Percentiles rank a stretch among this genome's conserved stretches.
These are phyloP conservation scores for Rhabdomys dilectus DNA, from an alignment of 2,113 vertebrate species.

Conservation along the genomic window DNA sequence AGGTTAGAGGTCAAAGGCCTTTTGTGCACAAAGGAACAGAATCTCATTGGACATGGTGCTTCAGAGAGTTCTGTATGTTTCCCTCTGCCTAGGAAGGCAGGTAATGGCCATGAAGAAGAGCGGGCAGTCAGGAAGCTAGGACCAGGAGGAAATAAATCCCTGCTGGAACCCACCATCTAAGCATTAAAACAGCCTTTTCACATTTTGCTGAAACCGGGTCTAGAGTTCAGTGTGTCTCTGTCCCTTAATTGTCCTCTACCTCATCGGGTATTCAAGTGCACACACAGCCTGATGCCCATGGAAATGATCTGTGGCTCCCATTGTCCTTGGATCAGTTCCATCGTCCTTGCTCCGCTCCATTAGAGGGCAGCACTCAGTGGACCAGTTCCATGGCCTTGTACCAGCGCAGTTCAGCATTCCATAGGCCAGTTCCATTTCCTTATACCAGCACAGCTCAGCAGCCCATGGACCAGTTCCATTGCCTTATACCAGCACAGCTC, in stretches of 20 bases:
- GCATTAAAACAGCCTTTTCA: neutral
- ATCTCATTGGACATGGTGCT: no score
- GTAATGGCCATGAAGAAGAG: no score
- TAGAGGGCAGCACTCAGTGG: neutral
- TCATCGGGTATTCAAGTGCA: no score
- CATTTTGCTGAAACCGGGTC: neutral
- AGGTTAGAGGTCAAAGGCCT: neutral
- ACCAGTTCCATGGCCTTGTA: neutral
- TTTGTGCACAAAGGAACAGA: neutral
- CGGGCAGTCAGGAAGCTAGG: neutral
- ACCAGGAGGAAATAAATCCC: neutral
- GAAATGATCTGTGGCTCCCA: neutral
- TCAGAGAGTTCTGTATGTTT: neutral
- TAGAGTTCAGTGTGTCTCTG: rapidly evolving
- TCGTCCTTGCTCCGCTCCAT: neutral
- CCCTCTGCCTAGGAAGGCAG: neutral
- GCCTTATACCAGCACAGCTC: neutral
- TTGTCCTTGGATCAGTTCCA: neutral
- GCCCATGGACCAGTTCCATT: neutral
- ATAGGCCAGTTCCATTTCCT: neutral
- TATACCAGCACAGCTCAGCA: neutral
- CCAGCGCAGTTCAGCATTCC: neutral
- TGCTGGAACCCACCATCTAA: neutral
- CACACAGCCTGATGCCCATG: no score
- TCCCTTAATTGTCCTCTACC: neutral